phyloP scores from a whole-genome alignment of 2,113 vertebrate genomes.

The Amphiprion percula region DNA sequence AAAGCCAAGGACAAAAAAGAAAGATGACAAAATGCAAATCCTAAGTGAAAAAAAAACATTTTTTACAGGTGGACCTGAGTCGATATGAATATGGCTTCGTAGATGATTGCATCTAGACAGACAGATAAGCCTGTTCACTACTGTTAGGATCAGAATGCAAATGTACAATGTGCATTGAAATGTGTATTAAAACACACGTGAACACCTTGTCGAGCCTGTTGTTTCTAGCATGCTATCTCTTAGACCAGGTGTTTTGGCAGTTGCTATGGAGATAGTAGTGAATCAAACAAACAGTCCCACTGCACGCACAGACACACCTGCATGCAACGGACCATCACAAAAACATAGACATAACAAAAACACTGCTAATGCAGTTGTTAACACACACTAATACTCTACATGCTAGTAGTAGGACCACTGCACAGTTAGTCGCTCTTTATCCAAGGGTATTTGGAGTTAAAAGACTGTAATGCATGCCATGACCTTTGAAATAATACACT shows the following conservation, averaged over 20 bases:
- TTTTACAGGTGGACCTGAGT: neutral
- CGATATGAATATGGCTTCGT: neutral
- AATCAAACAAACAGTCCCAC: constrained; percentile 54
- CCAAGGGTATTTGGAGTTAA: constrained; percentile 61
- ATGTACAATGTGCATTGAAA: constrained; percentile 33
- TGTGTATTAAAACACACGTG: constrained; percentile 19
- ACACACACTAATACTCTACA: neutral
- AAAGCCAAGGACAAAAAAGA: constrained; percentile 11
- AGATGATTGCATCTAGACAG: neutral
- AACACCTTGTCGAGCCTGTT: constrained; percentile 42
- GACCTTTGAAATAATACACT: constrained; percentile 86
- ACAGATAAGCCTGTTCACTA: constrained; percentile 24
- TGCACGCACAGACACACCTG: constrained; percentile 68
- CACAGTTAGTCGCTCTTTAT: constrained; percentile 68
- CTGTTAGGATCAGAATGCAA: constrained; percentile 28
- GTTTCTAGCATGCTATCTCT: constrained; percentile 51
- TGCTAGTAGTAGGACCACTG: constrained; percentile 7
- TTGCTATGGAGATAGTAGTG: constrained; percentile 65
- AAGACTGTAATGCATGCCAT: constrained; percentile 77
- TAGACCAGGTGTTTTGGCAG: constrained; percentile 62
- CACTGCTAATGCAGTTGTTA: constrained; percentile 28
- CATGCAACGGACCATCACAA: constrained; percentile 56
- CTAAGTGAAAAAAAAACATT: neutral
- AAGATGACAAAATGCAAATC: constrained; percentile 25
- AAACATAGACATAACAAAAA: constrained; percentile 67